Evolutionary conservation across 2,888 invertebrate genomes (phyloP).

Genomic region (Amiota minor): DNA sequence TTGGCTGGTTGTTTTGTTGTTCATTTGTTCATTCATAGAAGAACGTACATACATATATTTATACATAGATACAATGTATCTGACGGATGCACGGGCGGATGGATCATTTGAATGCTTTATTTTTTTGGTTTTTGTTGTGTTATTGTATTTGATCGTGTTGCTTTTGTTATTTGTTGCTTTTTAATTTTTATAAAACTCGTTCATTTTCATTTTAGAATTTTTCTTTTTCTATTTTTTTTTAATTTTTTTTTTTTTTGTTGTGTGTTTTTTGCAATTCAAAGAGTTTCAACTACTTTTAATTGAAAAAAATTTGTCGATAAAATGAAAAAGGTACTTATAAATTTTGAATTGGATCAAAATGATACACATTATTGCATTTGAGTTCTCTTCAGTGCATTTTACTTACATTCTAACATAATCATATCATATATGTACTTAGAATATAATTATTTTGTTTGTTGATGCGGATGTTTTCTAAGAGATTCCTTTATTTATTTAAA

Average conservation of each 20-base stretch:
- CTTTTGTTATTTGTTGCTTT: constrained; percentile 52
- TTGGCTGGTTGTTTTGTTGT: constrained; percentile 35
- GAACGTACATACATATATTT: constrained; percentile 51
- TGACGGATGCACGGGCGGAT: constrained; percentile 66
- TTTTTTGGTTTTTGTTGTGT: constrained; percentile 33
- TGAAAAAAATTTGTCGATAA: no score
- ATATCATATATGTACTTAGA: no score
- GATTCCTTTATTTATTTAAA: no score
- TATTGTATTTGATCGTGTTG: constrained; percentile 37
- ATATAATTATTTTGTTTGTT: no score
- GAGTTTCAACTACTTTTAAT: no score
- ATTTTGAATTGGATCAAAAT: no score
- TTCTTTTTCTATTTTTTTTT: neutral
- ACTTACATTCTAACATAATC: no score
- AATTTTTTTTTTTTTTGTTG: neutral
- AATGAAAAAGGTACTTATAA: no score
- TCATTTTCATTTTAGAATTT: neutral
- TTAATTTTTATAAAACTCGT: constrained; percentile 32
- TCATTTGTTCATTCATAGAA: constrained; percentile 56
- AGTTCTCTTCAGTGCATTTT: no score
- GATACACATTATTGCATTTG: no score
- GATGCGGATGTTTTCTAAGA: no score
- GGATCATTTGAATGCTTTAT: constrained; percentile 61
- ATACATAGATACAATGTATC: constrained; percentile 49
- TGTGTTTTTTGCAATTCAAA: neutral